Percentiles rank a stretch among this genome's conserved stretches.
Conservation (phyloP, 2,113 vertebrate genomes). For the Zootoca vivipara region DNA sequence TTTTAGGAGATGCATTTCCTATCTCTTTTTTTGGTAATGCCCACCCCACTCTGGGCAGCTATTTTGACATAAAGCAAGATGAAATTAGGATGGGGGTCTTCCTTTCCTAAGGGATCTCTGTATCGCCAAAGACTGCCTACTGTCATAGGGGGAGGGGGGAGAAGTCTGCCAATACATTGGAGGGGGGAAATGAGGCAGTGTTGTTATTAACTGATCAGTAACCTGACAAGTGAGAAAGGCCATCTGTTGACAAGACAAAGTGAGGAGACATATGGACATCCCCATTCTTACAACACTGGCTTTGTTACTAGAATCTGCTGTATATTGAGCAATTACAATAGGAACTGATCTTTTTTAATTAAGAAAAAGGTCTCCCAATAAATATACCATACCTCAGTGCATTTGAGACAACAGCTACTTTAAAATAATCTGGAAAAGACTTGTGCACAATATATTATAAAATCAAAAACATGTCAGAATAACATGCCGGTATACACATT, state of each 20-base stretch:
- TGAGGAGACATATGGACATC: neutral
- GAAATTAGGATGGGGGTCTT: too few relatives aligned
- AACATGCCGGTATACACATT: neutral
- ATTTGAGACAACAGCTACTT: neutral
- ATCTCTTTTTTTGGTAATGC: too few relatives aligned
- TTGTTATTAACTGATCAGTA: neutral
- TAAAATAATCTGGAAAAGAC: neutral
- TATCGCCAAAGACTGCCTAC: neutral
- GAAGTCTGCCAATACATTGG: too few relatives aligned
- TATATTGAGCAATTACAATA: neutral
- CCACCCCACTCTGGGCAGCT: neutral
- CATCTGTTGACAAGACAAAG: neutral
- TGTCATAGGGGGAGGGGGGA: neutral
- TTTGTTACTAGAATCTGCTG: neutral
- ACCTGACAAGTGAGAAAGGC: neutral
- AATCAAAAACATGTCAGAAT: neutral
- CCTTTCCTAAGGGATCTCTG: neutral
- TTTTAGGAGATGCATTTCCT: too few relatives aligned
- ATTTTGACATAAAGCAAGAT: neutral
- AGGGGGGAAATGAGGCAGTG: too few relatives aligned
- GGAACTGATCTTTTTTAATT: neutral
- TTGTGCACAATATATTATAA: neutral
- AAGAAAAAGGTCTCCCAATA: too few relatives aligned
- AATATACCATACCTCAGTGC: too few relatives aligned
- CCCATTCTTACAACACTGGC: neutral